Evolutionary conservation across 2,113 vertebrate species (phyloP), one percentile per base, ranked within the genome.

Genomic region (Cacatua alba): DNA sequence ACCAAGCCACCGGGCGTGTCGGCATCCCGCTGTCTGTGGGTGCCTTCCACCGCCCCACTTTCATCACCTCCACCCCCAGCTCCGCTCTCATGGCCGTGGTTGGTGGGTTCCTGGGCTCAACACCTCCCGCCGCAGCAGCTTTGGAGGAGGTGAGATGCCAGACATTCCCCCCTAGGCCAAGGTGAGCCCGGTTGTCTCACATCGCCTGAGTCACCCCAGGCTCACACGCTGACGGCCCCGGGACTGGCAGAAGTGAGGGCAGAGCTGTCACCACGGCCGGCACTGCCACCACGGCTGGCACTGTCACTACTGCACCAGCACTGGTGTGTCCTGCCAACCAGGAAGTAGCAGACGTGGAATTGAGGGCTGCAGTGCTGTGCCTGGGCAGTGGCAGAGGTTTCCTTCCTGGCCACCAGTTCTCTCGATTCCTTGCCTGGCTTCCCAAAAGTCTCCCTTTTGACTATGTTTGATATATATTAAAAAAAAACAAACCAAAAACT

Each of bases 1-100:
- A 63, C 39, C 25, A 19, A 79, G 78, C 19, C 72, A 6, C 52
- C 2, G 82, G 95, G 91, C 11, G 94, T 44, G 94, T 2, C 20
- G 7, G 76, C 82, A 70, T 74, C 72, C 49, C 13, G 7, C 52
- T 28, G 91, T 87, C 94, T 95, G 86, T n/a, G 28, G 88, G 69
- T 29, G 74, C 51, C 82, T 86, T 79, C 91, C 51, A 17, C 53
- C 46, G 5, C 53, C 71, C 76, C 28, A 2, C 86, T 97, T 85
- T 82, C 95, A 67, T 94, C 91, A 92, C 92, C 59, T 48, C 71
- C 89, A 20, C 83, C 86, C 82, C 51, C 63, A 57, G 84, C 83
- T 28, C 10, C 3, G 29, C 79, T 69, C 82, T 90, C 82, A 74
- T 35, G 68, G 68, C n/a, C 2, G 9, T 1, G 60, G 15, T 6